Base-by-base conservation (phyloP, 2,888 invertebrate species). In the Lasioglossum morio region DNA sequence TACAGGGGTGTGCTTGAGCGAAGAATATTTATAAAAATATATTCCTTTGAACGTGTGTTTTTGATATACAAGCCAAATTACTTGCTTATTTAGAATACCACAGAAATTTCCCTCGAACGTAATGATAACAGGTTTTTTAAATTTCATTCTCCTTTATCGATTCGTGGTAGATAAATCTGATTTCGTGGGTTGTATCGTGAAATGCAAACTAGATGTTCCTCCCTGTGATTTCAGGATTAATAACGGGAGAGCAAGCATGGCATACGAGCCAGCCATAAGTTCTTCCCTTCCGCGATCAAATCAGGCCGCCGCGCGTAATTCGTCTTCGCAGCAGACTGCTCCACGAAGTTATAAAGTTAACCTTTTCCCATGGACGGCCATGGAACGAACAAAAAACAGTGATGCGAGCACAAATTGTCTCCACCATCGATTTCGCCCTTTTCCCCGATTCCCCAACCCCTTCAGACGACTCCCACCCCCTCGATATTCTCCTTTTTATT, bases 341-440 rank as follows among this genome's bases (percentile, higher is more conserved):
- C 14, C 46, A 23, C 16, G 34, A 72, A 57, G 57, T 80, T 46
- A n/a, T 60, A 66, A 34, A 75, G 66, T 83, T 57, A 72, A 53
- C 46, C 14, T 81, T 77, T 73, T 63, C 34, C 10, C 23, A 19
- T n/a, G 16, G 40, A 60, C 46, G 37, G 46, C 30, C 83, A 14
- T 53, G 1, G n/a, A 72, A 76, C 37, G 57, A 34, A 72, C 63
- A n/a, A 66, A 46, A 77, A 63, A 37, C 79, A 79, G 73, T 43
- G 72, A 76, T 79, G 77, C 81, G 79, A 80, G 83, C 82, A 84
- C 74, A 82, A 89, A 86, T 87, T 87, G 88, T 89, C 82, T 80
- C 72, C 46, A 66, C 60, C 78, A 89, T 84, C 84, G 73, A 89
- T 87, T 90, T 70, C 66, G n/a, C 53, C 63, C 72, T 37, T 81